Evolutionary conservation across 2,113 vertebrate genomes (phyloP).

Genomic region (Oreochromis aureus): DNA sequence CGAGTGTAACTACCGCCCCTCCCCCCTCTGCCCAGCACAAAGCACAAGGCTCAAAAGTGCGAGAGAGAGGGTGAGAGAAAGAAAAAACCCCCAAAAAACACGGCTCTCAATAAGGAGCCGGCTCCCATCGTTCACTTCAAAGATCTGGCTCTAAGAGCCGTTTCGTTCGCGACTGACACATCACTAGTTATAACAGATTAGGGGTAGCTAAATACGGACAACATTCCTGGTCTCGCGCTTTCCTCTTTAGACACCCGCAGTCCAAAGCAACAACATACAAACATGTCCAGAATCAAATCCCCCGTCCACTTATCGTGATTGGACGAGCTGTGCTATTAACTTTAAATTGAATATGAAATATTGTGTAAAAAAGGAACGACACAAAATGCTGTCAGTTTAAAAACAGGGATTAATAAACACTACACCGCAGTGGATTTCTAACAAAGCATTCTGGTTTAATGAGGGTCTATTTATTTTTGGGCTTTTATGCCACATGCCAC

Average conservation of each 20-base stretch:
- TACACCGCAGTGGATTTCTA: neutral
- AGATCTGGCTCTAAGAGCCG: neutral
- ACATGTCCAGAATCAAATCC: neutral
- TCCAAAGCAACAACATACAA: neutral
- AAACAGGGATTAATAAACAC: neutral
- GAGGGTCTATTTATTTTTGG: neutral
- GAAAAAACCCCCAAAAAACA: neutral
- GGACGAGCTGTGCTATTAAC: neutral
- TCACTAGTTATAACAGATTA: neutral
- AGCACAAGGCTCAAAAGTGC: neutral
- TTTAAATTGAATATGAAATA: neutral
- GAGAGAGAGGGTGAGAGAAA: neutral
- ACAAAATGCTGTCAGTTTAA: neutral
- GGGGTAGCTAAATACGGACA: neutral
- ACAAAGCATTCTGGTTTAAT: neutral
- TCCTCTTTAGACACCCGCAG: neutral
- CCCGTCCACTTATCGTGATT: neutral
- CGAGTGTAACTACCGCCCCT: neutral
- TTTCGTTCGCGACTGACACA: neutral
- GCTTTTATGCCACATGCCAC: neutral
- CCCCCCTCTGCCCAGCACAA: neutral
- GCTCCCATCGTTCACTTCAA: neutral
- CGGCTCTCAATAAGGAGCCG: accelerated
- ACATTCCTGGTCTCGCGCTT: neutral
- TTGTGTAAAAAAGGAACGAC: neutral